A percentile compares a stretch with the other conserved stretches of the same genome.
Evolutionary conservation across 2,113 vertebrate genomes (phyloP).

Genomic region (Ctenomys sociabilis): DNA sequence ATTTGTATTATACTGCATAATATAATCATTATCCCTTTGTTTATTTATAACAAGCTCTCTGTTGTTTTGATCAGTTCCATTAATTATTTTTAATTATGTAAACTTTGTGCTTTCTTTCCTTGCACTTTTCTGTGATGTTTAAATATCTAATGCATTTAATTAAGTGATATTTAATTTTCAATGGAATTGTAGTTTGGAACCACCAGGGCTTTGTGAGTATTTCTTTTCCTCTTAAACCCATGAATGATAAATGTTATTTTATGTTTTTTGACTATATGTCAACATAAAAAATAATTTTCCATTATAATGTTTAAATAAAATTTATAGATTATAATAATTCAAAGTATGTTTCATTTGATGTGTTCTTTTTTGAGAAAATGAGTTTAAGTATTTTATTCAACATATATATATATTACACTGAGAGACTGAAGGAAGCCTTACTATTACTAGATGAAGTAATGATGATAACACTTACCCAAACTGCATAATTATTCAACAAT

Average conservation of each 20-base stretch:
- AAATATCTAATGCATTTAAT: not conserved
- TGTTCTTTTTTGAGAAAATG: not conserved
- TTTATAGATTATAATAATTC: not conserved
- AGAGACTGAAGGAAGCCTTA: not conserved
- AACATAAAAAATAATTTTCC: not conserved
- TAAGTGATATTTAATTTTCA: not conserved
- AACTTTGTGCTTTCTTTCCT: not conserved
- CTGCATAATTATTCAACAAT: not conserved
- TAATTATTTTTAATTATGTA: not conserved
- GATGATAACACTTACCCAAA: not conserved
- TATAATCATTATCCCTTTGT: not conserved
- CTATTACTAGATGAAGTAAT: not conserved
- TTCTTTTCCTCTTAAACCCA: not conserved
- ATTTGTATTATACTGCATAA: not conserved
- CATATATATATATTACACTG: not conserved
- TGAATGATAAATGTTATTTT: not conserved
- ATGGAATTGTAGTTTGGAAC: not conserved
- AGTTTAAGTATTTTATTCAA: not conserved
- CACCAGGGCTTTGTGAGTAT: not conserved
- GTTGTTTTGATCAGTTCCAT: not conserved
- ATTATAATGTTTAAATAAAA: not conserved
- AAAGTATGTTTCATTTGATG: not conserved
- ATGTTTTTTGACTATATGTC: not conserved
- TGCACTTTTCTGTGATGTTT: not conserved
- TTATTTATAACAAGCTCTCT: not conserved